Conservation (phyloP, 2,113 vertebrate species). For the Calyptommatus sinebrachiatus region DNA sequence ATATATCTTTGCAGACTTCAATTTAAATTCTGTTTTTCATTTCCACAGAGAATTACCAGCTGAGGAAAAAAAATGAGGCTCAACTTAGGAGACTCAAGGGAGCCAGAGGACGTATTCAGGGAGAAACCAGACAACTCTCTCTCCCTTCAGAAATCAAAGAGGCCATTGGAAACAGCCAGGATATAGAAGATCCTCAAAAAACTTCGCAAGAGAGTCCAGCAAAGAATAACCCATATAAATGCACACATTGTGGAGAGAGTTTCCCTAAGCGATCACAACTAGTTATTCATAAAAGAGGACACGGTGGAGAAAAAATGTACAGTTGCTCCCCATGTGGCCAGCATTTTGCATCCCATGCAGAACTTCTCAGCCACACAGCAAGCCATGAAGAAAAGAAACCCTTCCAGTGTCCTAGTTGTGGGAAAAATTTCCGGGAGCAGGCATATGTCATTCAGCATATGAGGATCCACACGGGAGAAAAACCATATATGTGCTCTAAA, state of each 20-base stretch:
- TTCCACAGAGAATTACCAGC: background rate
- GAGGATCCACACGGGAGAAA: constrained; percentile 52
- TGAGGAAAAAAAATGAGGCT: background rate
- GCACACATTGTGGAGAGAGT: background rate
- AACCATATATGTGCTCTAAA: constrained; percentile 49
- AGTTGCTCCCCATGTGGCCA: constrained; percentile 39
- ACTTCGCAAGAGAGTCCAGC: background rate
- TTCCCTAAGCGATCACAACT: constrained; percentile 33
- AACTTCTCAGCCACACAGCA: constrained; percentile 45
- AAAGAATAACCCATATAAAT: background rate
- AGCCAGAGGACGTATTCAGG: background rate
- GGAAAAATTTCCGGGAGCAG: constrained; percentile 49
- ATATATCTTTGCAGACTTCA: background rate
- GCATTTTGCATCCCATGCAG: constrained; percentile 33
- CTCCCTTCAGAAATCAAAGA: background rate
- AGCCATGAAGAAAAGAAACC: constrained; percentile 47
- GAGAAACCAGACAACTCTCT: background rate
- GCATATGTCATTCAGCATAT: constrained; percentile 48
- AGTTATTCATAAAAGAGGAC: constrained; percentile 33
- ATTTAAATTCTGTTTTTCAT: background rate
- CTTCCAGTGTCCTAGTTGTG: constrained; percentile 54
- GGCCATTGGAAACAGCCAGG: background rate
- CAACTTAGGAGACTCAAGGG: background rate
- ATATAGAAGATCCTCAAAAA: background rate
- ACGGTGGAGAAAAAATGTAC: constrained; percentile 25